Base-by-base conservation (phyloP, 2,888 invertebrate genomes). In the Opisthograptis luteolata region DNA sequence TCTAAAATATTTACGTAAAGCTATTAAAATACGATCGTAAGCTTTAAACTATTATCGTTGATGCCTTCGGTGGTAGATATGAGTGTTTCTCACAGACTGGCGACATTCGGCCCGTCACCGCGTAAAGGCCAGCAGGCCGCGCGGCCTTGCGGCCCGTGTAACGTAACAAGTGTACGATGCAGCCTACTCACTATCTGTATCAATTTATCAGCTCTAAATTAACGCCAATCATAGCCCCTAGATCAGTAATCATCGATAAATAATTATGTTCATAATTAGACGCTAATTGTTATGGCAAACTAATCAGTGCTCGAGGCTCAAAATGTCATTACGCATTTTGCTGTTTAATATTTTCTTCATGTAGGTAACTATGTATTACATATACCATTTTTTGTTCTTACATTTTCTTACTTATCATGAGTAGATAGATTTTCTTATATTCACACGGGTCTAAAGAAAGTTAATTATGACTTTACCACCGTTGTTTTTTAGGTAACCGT, bases 101-200 rank as follows among this genome's bases (percentile, higher is more conserved):
- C 68, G 72, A 70, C 66, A 71, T 76, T 75, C 70, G 46, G 87
- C 92, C 76, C 87, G 92, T 79, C 86, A 76, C 84, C 68, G 64
- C 58, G 56, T 63, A 77, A 80, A 84, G 84, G 84, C 80, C 81
- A 73, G 68, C 67, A 58, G 66, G 69, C 64, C 50, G 60, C 41
- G 39, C 72, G 82, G 74, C 87, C 88, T 88, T 85, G 87, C 70
- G 52, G 37, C 52, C 50, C 9, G 39, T 62, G 50, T 63, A 40
- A 62, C 67, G 68, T 70, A 76, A 84, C 87, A 87, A 84, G 87
- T 88, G 87, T 74, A 74, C 69, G 64, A 62, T 55, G 61, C 52
- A 20, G 50, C 44, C 15, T 53, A 50, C 48, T 30, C 41, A 15
- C 39, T 55, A 58, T 58, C 58, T 46, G 36, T 50, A 49, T 51